phyloP scores from a whole-genome alignment of 2,113 vertebrate genomes.

The Vidua macroura region DNA sequence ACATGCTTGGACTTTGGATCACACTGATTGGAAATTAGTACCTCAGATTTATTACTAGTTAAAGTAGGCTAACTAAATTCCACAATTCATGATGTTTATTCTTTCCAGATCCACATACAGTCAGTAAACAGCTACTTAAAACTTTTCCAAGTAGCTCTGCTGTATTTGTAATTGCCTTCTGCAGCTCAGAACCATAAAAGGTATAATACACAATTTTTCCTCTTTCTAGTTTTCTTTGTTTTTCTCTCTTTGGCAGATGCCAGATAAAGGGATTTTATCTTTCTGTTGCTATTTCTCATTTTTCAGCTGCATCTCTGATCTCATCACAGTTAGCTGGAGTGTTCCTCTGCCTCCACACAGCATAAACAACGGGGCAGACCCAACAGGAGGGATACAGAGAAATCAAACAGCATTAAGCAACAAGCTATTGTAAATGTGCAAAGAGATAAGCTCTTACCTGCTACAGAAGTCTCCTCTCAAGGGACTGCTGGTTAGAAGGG shows the following conservation, averaged over 20 bases:
- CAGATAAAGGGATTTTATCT: neutral
- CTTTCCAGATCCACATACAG: neutral
- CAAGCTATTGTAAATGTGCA: neutral
- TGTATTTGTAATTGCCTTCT: neutral
- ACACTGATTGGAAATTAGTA: neutral
- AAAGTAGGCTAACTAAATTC: slow-evolving; percentile 1
- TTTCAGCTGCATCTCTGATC: neutral
- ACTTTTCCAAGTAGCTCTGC: neutral
- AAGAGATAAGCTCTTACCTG: neutral
- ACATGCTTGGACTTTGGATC: neutral
- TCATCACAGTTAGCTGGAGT: neutral
- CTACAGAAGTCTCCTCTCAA: neutral
- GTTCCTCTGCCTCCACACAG: neutral
- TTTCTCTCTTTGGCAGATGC: neutral
- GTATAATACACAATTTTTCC: neutral
- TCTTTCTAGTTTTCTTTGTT: neutral
- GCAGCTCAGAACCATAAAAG: neutral
- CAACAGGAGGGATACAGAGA: neutral
- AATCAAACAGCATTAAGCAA: neutral
- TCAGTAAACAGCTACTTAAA: slow-evolving; percentile 4
- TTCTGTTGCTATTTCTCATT: neutral
- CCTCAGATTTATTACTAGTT: neutral
- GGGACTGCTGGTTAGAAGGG: neutral
- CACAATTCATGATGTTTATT: neutral
- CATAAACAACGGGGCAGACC: neutral